phyloP scores from a whole-genome alignment of 1,140 invertebrate species.

The Mycetomoellerius zeteki region DNA sequence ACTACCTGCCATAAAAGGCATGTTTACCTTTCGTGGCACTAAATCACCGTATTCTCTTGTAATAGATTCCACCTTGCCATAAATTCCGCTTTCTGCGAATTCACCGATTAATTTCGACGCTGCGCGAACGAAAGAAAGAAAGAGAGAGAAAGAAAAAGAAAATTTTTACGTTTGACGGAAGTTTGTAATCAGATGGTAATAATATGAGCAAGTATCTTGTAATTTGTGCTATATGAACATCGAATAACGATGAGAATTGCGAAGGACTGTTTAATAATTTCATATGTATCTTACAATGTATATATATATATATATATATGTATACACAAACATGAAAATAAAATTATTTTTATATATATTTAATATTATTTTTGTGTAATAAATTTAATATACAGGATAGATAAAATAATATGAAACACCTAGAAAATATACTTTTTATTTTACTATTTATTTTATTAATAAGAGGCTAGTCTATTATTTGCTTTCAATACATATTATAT shows the following conservation, averaged over 20 bases:
- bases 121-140: background rate
- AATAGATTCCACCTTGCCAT: constrained; percentile 15
- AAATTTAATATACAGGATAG: background rate
- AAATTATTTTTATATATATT: background rate
- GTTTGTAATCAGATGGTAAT: background rate
- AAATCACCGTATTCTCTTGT: constrained; percentile 15
- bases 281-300: background rate
- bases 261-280: background rate
- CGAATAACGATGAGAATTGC: background rate
- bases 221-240: background rate
- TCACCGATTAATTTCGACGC: constrained; percentile 14
- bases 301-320: no score
- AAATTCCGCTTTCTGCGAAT: constrained; percentile 8
- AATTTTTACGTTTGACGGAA: background rate
- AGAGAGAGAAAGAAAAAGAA: no score
- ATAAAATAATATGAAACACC: no score
- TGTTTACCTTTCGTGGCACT: background rate
- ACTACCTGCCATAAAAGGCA: constrained; percentile 27
- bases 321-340: background rate
- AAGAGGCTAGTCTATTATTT: no score
- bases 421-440: no score
- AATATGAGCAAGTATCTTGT: background rate
- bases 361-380: no score
- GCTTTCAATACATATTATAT: no score
- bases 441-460: no score